Conservation (phyloP, 2,888 invertebrate genomes). For the Pilophorus perplexus region DNA sequence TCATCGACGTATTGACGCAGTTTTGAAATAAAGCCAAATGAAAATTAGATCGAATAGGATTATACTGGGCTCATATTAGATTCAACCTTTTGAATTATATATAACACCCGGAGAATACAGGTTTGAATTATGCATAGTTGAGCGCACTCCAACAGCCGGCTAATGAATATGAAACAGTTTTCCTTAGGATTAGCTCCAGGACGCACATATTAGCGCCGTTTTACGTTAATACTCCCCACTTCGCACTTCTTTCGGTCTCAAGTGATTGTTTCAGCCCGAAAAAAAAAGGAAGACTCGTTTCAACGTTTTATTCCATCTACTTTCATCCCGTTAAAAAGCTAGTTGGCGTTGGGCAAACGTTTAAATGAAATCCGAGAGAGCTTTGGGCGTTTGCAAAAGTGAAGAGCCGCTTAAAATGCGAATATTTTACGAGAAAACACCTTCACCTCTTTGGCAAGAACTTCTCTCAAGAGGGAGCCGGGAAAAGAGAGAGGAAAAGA, state of each 20-base stretch:
- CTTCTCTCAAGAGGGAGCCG: not conserved
- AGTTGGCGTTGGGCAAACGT: conserved; percentile 12
- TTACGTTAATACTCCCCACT: conserved; percentile 25
- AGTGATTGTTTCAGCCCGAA: conserved; percentile 6
- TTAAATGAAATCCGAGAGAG: conserved; percentile 25
- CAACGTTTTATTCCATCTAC: not conserved
- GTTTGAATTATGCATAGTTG: conserved; percentile 40
- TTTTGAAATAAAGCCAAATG: conserved; percentile 29
- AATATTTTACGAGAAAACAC: conserved; percentile 24
- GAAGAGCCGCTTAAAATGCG: conserved; percentile 29
- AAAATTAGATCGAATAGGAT: conserved; percentile 20
- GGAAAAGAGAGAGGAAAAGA: conserved; percentile 7
- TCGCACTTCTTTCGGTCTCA: not conserved
- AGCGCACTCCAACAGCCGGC: conserved; percentile 16
- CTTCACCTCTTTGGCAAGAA: conserved; percentile 5
- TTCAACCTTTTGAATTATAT: conserved; percentile 38
- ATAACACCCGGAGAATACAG: conserved; percentile 30
- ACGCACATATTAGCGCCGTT: conserved; percentile 31
- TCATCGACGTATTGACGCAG: not conserved
- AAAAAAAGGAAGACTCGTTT: not conserved
- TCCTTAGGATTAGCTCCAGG: conserved; percentile 22
- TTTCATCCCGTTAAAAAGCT: not conserved
- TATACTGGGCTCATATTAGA: conserved; percentile 18
- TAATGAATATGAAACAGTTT: conserved; percentile 39
- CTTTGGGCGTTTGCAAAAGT: conserved; percentile 15